phyloP scores from a whole-genome alignment of 2,888 invertebrate species.

The Cremastinae sp. region DNA sequence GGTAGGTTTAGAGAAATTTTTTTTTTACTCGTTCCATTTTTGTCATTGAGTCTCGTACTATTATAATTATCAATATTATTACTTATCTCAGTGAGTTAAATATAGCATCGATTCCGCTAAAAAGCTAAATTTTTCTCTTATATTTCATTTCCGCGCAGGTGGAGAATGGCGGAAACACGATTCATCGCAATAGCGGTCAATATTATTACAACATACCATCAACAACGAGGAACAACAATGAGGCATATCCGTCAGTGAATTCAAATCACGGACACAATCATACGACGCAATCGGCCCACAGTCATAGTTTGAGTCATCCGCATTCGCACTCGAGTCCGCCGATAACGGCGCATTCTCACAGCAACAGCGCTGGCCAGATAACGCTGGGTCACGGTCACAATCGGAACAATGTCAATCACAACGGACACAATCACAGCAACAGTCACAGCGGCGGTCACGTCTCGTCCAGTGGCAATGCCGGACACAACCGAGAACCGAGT shows the following conservation, averaged over 20 bases:
- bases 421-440: slow-evolving; percentile 71
- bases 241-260: slow-evolving; percentile 69
- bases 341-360: slow-evolving; percentile 76
- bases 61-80: too few relatives aligned
- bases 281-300: slow-evolving; percentile 72
- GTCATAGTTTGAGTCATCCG: slow-evolving; percentile 76
- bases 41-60: too few relatives aligned
- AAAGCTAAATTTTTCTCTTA: too few relatives aligned
- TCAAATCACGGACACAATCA: slow-evolving; percentile 75
- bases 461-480: slow-evolving; percentile 67
- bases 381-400: slow-evolving; percentile 73
- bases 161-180: slow-evolving; percentile 80
- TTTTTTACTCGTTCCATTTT: slow-evolving; percentile 20
- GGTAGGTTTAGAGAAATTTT: slow-evolving; percentile 73
- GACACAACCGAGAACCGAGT: slow-evolving; percentile 80
- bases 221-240: slow-evolving; percentile 71
- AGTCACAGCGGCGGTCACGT: slow-evolving; percentile 70
- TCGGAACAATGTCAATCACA: slow-evolving; percentile 73
- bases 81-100: too few relatives aligned
- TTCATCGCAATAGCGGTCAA: slow-evolving; percentile 81
- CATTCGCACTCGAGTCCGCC: slow-evolving; percentile 77
- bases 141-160: slow-evolving; percentile 70
- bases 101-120: too few relatives aligned
- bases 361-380: slow-evolving; percentile 77
- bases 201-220: slow-evolving; percentile 82